These are phyloP conservation scores for Cydia pomonella DNA, from an alignment of 1,140 invertebrate genomes.

Conservation along the genomic window DNA sequence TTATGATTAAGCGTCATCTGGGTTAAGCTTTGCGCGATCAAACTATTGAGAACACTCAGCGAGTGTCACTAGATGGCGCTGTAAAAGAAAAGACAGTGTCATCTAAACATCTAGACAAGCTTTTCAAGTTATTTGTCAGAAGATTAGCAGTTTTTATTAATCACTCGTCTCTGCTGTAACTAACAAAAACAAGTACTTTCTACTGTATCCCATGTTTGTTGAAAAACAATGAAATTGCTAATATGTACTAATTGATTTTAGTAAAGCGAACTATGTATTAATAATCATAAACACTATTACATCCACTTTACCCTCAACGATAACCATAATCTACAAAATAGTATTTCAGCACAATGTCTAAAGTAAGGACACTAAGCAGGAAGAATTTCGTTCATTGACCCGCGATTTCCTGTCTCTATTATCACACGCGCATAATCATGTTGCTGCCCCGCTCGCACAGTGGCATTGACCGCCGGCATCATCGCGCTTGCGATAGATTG, in stretches of 20 bases:
- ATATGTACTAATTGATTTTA: neutral
- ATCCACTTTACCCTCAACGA: neutral
- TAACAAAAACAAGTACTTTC: neutral
- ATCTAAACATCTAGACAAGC: neutral
- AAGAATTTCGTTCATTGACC: no score
- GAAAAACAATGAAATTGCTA: no score
- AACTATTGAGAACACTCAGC: no score
- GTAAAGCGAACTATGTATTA: neutral
- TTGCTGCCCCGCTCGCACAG: no score
- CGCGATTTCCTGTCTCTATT: no score
- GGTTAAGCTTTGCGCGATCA: no score
- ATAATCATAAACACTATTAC: neutral
- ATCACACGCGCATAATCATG: no score
- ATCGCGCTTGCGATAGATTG: constrained; percentile 40
- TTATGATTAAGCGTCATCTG: no score
- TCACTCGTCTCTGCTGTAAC: neutral
- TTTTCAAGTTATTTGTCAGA: neutral
- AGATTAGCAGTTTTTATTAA: neutral
- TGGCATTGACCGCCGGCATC: no score
- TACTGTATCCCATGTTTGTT: no score
- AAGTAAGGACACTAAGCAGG: no score
- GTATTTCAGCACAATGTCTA: constrained; percentile 46
- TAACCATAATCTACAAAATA: constrained; percentile 39
- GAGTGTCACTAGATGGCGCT: neutral
- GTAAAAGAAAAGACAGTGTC: neutral